Base-by-base conservation (phyloP, 2,888 invertebrate species). In the Rosalia funebris region DNA sequence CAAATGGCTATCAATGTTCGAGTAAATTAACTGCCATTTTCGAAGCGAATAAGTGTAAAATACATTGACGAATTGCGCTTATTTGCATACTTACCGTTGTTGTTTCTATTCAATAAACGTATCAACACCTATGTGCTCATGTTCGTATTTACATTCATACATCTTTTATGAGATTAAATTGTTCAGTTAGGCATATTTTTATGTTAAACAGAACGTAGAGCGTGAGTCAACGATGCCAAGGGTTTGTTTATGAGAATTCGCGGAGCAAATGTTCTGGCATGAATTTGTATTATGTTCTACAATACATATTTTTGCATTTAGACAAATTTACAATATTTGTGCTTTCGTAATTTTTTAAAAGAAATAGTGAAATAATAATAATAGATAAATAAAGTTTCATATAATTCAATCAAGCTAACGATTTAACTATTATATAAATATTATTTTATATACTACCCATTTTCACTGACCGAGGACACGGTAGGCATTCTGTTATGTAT, bases 51-150 rank as follows among this genome's bases (percentile, higher is more conserved):
- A 62, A 62, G 56, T 54, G 60, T 60, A 60, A 66, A 64, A 53
- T 58, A 67, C 67, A 65, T 60, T 66, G 66, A 66, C 61, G 62
- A 53, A 63, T 63, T 57, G 62, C 48, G n/a, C 46, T 54, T 55
- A 62, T 64, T 64, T 64, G 62, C 64, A 66, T 64, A 60, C 41
- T 54, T 44, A 45, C 57, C 44, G 57, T 36, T 34, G 56, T 63
- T 55, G 60, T 64, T 65, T 60, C 64, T 57, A 66, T 66, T 64
- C 62, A 66, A 66, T 66, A 64, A 63, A 66, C 48, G 61, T 60
- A 66, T 66, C 66, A 66, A 66, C 66, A 66, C 66, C 66, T 65
- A 55, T 60, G 65, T 60, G 56, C 52, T 62, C 62, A 55, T 65
- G 65, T 65, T 55, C 54, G 55, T 56, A 65, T 65, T 65, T 57